Base-by-base conservation (phyloP, 2,888 invertebrate genomes). In the Eupithecia vulgata region DNA sequence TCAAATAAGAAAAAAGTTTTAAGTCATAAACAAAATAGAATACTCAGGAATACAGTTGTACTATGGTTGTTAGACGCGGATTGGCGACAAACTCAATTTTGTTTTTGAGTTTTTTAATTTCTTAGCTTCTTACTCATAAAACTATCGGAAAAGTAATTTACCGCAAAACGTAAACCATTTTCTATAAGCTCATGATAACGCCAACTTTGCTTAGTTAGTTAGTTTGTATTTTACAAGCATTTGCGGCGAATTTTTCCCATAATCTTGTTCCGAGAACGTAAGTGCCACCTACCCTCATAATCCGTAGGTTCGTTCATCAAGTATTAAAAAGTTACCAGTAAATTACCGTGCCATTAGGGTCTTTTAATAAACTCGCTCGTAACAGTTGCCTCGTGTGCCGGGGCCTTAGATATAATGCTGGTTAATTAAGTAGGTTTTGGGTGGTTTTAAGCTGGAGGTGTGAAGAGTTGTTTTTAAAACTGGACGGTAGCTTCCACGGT, bases 311-410 rank as follows among this genome's bases (percentile, higher is more conserved):
- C 37, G 64, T 62, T 45, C 70, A 73, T 76, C 48, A 80, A 76
- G 70, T 48, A 75, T 78, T 78, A 71, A 77, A 76, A 76, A 80
- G 78, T 76, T 75, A 68, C 67, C 71, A 70, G 70, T 75, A 67
- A 75, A 73, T 76, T 79, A 79, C 76, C 64, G 72, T 73, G 72
- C 76, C 78, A 79, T 78, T 77, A 77, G 62, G 69, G 74, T 66
- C 73, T 78, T 76, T 81, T 79, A 80, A 78, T 80, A 81, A 78
- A 71, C 70, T 74, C 57, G 70, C 67, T 67, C 45, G 71, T 62
- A 61, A 64, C 67, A 75, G 70, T 72, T 21, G 67, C 71, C 42
- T 40, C 71, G 76, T 67, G 71, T 73, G 62, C 37, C 52, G 15
- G 48, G 69, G 57, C 72, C 74, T 74, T 76, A 72, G 68, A 72